Evolutionary conservation across 2,113 vertebrate species (phyloP).

Genomic region (Proteles cristata): DNA sequence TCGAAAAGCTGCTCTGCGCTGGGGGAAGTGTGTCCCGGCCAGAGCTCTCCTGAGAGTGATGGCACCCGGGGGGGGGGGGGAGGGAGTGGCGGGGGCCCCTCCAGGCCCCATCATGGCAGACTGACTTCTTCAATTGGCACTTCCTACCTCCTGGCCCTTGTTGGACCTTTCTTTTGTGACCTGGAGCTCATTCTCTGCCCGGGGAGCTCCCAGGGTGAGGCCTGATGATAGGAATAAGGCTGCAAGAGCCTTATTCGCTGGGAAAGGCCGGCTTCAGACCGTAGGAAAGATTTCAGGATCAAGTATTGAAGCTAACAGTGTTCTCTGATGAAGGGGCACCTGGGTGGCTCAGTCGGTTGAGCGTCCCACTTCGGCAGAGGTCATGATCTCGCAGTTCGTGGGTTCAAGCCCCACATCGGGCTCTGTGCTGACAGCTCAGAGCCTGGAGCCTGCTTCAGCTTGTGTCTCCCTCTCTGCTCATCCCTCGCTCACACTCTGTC

Average conservation of each 20-base stretch:
- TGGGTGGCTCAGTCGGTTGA: no score
- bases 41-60: neutral
- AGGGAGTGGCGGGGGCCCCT: neutral
- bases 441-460: no score
- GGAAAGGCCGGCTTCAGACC: neutral
- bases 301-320: neutral
- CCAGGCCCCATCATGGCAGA: rapidly evolving
- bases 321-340: neutral
- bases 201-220: neutral
- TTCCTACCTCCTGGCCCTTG: neutral
- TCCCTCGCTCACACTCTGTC: no score
- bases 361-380: no score
- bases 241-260: neutral
- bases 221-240: no score
- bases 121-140: neutral
- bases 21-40: neutral
- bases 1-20: neutral
- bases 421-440: no score
- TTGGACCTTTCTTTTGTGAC: neutral
- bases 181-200: neutral
- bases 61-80: neutral
- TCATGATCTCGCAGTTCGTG: no score
- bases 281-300: neutral
- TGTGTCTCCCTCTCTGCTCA: no score
- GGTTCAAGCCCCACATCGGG: no score